Evolutionary conservation across 2,797 vertebrate species (phyloP).

Genomic region (Numenius phaeopus): DNA sequence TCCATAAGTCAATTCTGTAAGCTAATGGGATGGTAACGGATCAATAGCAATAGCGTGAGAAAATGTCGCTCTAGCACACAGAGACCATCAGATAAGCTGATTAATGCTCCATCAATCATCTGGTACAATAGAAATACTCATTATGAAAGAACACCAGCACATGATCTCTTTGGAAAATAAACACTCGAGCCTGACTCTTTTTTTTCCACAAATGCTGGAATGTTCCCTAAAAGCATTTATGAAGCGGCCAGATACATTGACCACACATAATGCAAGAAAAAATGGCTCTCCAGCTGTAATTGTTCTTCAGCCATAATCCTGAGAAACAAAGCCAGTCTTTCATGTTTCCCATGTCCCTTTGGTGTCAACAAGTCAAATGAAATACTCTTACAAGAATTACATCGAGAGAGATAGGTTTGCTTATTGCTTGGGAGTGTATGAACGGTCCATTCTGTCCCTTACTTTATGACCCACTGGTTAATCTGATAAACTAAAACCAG

Average conservation of each 20-base stretch:
- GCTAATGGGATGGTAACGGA: not conserved
- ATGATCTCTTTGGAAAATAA: not conserved
- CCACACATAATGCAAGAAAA: not conserved
- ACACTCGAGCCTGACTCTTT: not conserved
- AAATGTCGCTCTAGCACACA: not conserved
- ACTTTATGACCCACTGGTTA: not conserved
- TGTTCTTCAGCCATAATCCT: not conserved
- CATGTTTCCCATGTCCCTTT: not conserved
- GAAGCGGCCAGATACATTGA: not conserved
- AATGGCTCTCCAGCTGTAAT: not conserved
- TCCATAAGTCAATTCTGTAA: not conserved
- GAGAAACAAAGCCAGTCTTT: not conserved
- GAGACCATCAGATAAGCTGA: conserved; percentile 32
- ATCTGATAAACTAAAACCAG: not conserved
- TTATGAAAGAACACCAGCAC: not conserved
- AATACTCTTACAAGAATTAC: not conserved
- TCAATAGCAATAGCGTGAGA: conserved; percentile 14
- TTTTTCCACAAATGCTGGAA: not conserved
- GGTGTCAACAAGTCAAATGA: not conserved
- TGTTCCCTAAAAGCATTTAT: not conserved
- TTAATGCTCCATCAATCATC: conserved; percentile 8
- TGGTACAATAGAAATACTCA: conserved; percentile 7
- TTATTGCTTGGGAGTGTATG: not conserved
- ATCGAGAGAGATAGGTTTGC: not conserved
- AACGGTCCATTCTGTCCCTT: not conserved